Evolutionary conservation across 2,888 invertebrate genomes (phyloP).

Genomic region (Eilema caniola): DNA sequence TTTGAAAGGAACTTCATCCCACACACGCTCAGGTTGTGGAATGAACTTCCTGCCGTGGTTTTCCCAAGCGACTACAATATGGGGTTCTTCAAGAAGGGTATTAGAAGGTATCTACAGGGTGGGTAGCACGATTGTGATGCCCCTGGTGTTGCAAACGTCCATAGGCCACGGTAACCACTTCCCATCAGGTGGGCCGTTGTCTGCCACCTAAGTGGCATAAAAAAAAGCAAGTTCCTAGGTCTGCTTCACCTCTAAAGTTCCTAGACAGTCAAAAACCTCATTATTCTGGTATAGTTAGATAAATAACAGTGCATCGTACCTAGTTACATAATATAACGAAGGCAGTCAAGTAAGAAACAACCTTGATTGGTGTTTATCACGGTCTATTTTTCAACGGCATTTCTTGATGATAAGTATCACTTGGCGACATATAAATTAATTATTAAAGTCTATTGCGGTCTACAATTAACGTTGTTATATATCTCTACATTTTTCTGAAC

Average conservation of each 20-base stretch:
- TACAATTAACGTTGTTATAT: background rate
- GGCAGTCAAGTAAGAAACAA: constrained; percentile 14
- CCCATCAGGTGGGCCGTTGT: too few relatives aligned
- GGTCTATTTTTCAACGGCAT: constrained; percentile 40
- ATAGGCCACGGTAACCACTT: too few relatives aligned
- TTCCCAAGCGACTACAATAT: too few relatives aligned
- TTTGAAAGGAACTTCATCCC: too few relatives aligned
- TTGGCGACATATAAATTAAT: constrained; percentile 28
- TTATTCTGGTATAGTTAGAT: background rate
- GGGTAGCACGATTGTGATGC: too few relatives aligned
- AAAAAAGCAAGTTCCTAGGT: background rate
- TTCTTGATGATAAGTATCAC: constrained; percentile 39
- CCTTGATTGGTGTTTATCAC: constrained; percentile 43
- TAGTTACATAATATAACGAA: constrained; percentile 5
- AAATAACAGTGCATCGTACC: constrained; percentile 7
- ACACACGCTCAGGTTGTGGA: too few relatives aligned
- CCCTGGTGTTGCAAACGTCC: too few relatives aligned
- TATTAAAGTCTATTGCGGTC: background rate
- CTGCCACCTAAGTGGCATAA: too few relatives aligned
- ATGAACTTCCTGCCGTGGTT: too few relatives aligned
- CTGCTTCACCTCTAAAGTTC: background rate
- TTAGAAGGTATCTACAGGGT: too few relatives aligned
- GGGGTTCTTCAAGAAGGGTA: too few relatives aligned
- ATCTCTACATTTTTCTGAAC: background rate
- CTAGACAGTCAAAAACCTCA: background rate